A percentile compares a stretch with the other conserved stretches of the same genome.
phyloP scores from a whole-genome alignment of 2,888 invertebrate genomes.

The Agrilus cyanescens region DNA sequence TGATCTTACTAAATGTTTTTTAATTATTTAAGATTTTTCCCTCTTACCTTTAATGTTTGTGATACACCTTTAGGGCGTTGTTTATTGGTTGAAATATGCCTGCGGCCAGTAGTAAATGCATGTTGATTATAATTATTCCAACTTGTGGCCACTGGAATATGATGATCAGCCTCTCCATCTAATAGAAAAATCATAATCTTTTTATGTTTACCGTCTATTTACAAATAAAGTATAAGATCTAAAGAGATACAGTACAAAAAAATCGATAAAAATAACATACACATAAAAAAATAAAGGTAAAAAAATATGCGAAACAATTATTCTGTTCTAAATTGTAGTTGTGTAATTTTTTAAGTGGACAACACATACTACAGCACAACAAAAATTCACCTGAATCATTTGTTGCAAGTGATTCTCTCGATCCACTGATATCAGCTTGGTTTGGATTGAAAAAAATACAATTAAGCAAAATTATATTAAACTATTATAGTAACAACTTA shows the following conservation, averaged over 20 bases:
- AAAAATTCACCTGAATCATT: conserved; percentile 62
- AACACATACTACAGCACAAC: background rate
- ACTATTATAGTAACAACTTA: conserved; percentile 29
- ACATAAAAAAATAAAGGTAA: background rate
- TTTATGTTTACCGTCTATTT: conserved; percentile 1
- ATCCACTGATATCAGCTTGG: conserved; percentile 66
- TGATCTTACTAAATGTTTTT: background rate
- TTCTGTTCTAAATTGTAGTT: background rate
- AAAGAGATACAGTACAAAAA: conserved; percentile 8
- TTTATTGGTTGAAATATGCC: conserved; percentile 46
- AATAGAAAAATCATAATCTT: conserved; percentile 6
- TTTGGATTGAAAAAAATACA: conserved; percentile 7
- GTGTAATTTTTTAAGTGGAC: background rate
- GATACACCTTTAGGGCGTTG: conserved; percentile 55
- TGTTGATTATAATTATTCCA: conserved; percentile 56
- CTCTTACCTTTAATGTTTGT: conserved; percentile 52
- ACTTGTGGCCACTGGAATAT: conserved; percentile 35
- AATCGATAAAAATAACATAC: background rate
- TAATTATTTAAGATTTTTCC: too few relatives aligned
- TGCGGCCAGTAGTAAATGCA: conserved; percentile 59
- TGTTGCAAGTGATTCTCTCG: conserved; percentile 67
- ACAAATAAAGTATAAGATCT: conserved; percentile 5
- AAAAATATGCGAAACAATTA: background rate
- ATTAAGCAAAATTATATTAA: conserved; percentile 1
- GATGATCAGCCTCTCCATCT: conserved; percentile 32